These are phyloP conservation scores for Ganaspis sp. DNA, from an alignment of 1,140 invertebrate genomes.

Conservation along the genomic window DNA sequence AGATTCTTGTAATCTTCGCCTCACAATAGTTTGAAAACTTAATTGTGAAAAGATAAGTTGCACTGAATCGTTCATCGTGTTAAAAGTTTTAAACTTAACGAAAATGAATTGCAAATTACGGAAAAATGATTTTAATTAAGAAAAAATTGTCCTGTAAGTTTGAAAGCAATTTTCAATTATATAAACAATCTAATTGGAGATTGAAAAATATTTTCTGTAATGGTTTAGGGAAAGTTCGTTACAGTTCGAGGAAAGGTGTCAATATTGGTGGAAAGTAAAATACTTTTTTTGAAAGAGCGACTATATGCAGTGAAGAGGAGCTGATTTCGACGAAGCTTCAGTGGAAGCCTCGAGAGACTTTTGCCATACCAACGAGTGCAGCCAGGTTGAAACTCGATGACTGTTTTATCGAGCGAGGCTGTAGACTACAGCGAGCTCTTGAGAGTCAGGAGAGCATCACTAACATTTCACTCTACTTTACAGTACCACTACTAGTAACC, in stretches of 20 bases:
- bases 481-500: background rate
- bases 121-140: background rate
- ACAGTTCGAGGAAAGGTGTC: background rate
- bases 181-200: too few relatives aligned
- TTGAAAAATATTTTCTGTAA: too few relatives aligned
- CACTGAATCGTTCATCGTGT: background rate
- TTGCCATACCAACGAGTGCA: constrained; percentile 10
- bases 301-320: constrained; percentile 7
- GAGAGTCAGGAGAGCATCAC: constrained; percentile 24
- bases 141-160: too few relatives aligned
- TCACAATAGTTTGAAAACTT: background rate
- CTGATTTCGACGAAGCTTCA: constrained; percentile 12
- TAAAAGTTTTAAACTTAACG: background rate
- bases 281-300: background rate
- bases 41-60: constrained; percentile 14
- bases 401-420: constrained; percentile 24
- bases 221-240: too few relatives aligned
- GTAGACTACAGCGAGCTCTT: constrained; percentile 8
- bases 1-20: background rate
- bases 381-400: constrained; percentile 19
- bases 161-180: too few relatives aligned
- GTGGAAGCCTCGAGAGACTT: background rate
- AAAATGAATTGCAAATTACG: background rate
- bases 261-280: background rate
- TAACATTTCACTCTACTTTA: background rate